Evolutionary conservation across 92 coral and sea anemone species (phyloP), one percentile per base, ranked within the genome.

Genomic region (Anthopleura xanthogrammica): DNA sequence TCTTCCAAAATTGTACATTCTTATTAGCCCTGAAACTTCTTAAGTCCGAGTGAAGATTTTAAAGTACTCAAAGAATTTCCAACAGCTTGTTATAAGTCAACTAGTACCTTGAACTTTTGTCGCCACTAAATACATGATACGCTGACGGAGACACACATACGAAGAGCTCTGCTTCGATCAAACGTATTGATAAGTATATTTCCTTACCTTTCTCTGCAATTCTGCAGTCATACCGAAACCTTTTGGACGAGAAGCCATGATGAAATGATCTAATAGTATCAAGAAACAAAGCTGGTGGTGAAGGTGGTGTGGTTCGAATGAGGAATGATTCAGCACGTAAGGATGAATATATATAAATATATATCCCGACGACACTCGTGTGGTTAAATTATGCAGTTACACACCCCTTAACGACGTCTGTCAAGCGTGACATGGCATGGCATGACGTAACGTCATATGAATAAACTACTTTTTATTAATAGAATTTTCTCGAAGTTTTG

Each of bases 211-310:
- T 77, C 91, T 56, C 78, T 86, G 85, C 22, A 93, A 57, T 52
- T 95, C 98, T 41, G 97, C 98, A 10, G 95, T 87, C 91, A 95
- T 71, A 6, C 98, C 98, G 70, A 78, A 95, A 1, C 98, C 98
- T 80, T 89, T 93, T 17, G 97, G 98, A 87, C 98, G 85, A 24
- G 83, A 52, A 41, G 98, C 97, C 98, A 95, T 95, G 29, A 36
- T 68, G 8, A 68, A 29, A 36, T 4, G 42, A 36, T 10, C 3
- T 23, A 68, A 13, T 14, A 8, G 11, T 20, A 62, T 19, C 41
- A 48, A 17, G 72, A 78, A 29, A 29, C 42, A 11, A 29, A 22
- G 16, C 73, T 3, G 10, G 42, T 36, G 7, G 16, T 29, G 16
- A 36, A 36, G 12, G 2, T 68, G 74, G 74, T 29, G 17, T 29